phyloP scores from a whole-genome alignment of 2,888 invertebrate genomes.

The Limnephilus auricula region DNA sequence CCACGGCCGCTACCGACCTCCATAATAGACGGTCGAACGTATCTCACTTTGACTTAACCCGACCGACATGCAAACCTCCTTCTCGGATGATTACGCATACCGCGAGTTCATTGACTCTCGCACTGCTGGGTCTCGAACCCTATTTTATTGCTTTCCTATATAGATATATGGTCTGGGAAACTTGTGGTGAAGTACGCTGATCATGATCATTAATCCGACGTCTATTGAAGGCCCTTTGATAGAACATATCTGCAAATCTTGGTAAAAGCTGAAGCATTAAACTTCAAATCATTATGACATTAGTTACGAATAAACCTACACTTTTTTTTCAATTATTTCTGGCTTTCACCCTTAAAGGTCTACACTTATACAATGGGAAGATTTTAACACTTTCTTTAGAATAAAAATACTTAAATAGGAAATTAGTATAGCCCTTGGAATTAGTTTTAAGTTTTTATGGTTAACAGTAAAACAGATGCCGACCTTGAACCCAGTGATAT shows the following conservation, averaged over 20 bases:
- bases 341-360: no score
- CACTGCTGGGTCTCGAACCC: neutral
- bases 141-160: neutral
- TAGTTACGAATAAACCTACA: no score
- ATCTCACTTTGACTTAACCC: constrained; percentile 31
- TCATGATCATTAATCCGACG: neutral
- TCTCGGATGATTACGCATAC: constrained; percentile 31
- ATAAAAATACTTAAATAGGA: no score
- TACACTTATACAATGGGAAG: no score
- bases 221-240: neutral
- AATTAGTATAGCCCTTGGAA: no score
- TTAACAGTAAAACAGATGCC: no score
- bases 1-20: constrained; percentile 23
- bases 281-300: neutral
- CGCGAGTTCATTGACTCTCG: neutral
- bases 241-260: neutral
- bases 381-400: no score
- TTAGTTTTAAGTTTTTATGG: no score
- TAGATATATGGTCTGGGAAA: neutral
- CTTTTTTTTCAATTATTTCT: no score
- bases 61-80: constrained; percentile 18
- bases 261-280: neutral
- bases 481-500: no score
- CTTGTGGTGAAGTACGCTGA: neutral
- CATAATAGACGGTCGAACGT: neutral